Evolutionary conservation across 2,113 vertebrate genomes (phyloP), one percentile per base, ranked within the genome.

Genomic region (Lethenteron camtschaticum): DNA sequence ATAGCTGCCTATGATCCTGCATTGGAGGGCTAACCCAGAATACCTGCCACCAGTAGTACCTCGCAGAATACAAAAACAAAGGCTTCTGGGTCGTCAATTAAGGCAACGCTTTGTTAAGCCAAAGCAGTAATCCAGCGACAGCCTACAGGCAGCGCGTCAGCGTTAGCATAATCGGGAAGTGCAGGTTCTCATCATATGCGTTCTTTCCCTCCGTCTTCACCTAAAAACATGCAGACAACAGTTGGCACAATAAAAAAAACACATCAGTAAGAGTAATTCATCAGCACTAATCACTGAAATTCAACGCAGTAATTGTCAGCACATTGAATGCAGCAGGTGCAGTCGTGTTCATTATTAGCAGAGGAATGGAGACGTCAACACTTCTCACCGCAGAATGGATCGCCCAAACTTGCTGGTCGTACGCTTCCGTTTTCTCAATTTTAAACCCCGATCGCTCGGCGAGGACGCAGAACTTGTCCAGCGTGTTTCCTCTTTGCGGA

Each of bases 331-430:
- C 41, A 41, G 41, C 41, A 41, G 41, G 41, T 41, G 41, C 41
- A 41, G 5, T 7, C 41, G 41, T 41, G 41, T 41, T 41, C 41
- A 41, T 41, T 41, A 41, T 41, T 41, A 41, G 41, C 41, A 41
- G 41, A 41, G 41, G 41, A 7, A 41, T 41, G 41, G 3, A 41
- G 41, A 81, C 57, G 59, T 80, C 83, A 83, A 84, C 83, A 83
- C 79, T 81, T 83, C 81, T 82, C 81, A 84, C 81, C 82, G 81
- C 79, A 83, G 78, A 75, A 79, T 72, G 80, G 82, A 84, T 84
- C 84, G 85, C 18, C 83, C 85, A 96, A 81, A 99, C 85, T 78
- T 86, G 83, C 76, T 87, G 81, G 74, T 96, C 91, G 71, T 96
- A 99, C 86, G 89, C 86, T 81, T 88, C 86, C 79, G 85, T 86